Conservation (phyloP, 2,113 vertebrate species). For the Phylloscopus whistleri region DNA sequence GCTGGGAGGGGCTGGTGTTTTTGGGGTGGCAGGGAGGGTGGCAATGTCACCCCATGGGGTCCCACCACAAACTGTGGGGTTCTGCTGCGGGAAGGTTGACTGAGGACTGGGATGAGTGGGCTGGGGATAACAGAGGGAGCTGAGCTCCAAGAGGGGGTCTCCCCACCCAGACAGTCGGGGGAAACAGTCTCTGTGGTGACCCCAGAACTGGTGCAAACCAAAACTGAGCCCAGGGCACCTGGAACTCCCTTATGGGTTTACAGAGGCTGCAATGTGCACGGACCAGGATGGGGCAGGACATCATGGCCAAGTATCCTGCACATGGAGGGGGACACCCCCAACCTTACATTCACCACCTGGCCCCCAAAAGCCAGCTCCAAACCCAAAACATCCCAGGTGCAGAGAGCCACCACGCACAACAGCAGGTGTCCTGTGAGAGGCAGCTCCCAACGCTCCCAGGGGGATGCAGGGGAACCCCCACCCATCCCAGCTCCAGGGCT, state of each 20-base stretch:
- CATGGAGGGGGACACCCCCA: background rate
- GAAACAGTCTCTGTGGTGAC: background rate
- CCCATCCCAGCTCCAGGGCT: background rate
- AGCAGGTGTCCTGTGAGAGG: background rate
- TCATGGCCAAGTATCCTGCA: background rate
- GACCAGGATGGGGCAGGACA: background rate
- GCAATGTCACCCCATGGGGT: fast-evolving
- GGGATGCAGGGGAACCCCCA: background rate
- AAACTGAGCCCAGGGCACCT: fast-evolving
- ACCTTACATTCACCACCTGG: background rate
- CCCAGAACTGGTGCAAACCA: background rate
- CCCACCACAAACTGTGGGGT: background rate
- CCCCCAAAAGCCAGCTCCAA: background rate
- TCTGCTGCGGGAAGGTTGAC: background rate
- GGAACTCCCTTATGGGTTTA: fast-evolving
- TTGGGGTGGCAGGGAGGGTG: background rate
- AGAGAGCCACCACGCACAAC: background rate
- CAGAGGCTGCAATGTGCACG: background rate
- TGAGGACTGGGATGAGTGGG: background rate
- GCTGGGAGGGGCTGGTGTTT: background rate
- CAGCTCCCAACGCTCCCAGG: background rate
- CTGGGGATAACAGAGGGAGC: background rate
- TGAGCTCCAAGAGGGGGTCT: background rate
- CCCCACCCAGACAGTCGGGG: fast-evolving
- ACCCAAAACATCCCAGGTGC: too few species aligned